Evolutionary conservation across 1,140 invertebrate species (phyloP).

Genomic region (Sinonovacula constricta): DNA sequence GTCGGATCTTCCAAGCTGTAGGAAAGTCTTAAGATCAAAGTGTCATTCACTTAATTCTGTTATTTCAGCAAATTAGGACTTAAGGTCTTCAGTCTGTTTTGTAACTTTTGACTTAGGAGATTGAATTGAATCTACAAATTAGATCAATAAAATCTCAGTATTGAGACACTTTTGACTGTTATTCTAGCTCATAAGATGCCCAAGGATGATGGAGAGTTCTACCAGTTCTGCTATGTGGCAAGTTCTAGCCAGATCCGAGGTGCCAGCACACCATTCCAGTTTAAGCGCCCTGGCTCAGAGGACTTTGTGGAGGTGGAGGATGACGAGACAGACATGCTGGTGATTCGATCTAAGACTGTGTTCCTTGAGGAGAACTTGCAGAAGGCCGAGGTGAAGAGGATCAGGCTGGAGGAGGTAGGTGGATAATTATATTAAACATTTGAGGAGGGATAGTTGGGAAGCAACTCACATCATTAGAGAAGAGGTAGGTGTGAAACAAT

Average conservation of each 20-base stretch:
- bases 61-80: too few species aligned
- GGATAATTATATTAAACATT: not conserved
- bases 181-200: conserved; percentile 74
- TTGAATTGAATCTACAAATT: too few species aligned
- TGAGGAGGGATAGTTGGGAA: too few species aligned
- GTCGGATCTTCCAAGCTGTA: too few species aligned
- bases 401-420: conserved; percentile 59
- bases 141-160: too few species aligned
- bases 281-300: conserved; percentile 68
- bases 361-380: conserved; percentile 71
- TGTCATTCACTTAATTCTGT: too few species aligned
- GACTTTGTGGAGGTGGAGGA: conserved; percentile 77
- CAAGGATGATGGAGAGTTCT: conserved; percentile 78
- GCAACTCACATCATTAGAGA: too few species aligned
- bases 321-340: conserved; percentile 74
- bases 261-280: conserved; percentile 78
- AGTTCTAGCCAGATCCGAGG: conserved; percentile 73
- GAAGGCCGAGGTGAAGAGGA: conserved; percentile 56
- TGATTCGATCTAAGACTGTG: conserved; percentile 69
- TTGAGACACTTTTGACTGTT: too few species aligned
- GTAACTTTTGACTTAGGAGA: too few species aligned
- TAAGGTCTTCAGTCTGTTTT: too few species aligned
- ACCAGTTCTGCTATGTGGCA: conserved; percentile 78
- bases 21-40: too few species aligned
- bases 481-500: too few species aligned